Percentiles rank a stretch among this genome's conserved stretches.
phyloP scores from a whole-genome alignment of 2,888 invertebrate genomes.

The Iselma pallidipennis region DNA sequence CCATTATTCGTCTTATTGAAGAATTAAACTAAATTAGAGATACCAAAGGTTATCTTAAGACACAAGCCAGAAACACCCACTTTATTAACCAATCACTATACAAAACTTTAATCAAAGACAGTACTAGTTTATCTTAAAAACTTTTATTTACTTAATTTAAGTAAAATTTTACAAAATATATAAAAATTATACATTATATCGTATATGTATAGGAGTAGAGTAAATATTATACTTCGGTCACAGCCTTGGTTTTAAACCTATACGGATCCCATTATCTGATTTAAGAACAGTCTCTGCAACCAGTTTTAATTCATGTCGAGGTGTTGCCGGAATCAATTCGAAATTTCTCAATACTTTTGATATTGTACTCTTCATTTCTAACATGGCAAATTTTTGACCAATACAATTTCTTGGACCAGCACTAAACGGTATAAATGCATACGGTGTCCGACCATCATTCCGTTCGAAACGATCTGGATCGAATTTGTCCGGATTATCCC shows the following conservation, averaged over 20 bases:
- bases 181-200: not conserved
- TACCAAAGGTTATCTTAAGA: not conserved
- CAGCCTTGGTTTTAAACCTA: slow-evolving; percentile 41
- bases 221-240: not conserved
- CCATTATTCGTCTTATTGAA: not conserved
- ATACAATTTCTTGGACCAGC: slow-evolving; percentile 69
- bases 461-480: slow-evolving; percentile 61
- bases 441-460: slow-evolving; percentile 54
- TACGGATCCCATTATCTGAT: slow-evolving; percentile 56
- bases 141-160: not conserved
- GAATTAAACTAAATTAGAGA: not conserved
- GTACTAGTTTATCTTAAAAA: not conserved
- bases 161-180: not conserved
- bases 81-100: not conserved
- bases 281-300: slow-evolving; percentile 58
- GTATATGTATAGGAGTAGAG: no score
- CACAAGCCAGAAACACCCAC: not conserved
- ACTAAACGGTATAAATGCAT: slow-evolving; percentile 64
- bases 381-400: slow-evolving; percentile 59
- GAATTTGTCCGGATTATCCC: slow-evolving; percentile 59
- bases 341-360: slow-evolving; percentile 60
- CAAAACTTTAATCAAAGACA: not conserved
- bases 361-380: slow-evolving; percentile 61
- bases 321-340: slow-evolving; percentile 39
- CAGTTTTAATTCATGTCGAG: slow-evolving; percentile 53